Percentiles rank a stretch among this genome's conserved stretches.
These are phyloP conservation scores for Cinclus cinclus DNA, from an alignment of 2,113 vertebrate species.

Conservation along the genomic window DNA sequence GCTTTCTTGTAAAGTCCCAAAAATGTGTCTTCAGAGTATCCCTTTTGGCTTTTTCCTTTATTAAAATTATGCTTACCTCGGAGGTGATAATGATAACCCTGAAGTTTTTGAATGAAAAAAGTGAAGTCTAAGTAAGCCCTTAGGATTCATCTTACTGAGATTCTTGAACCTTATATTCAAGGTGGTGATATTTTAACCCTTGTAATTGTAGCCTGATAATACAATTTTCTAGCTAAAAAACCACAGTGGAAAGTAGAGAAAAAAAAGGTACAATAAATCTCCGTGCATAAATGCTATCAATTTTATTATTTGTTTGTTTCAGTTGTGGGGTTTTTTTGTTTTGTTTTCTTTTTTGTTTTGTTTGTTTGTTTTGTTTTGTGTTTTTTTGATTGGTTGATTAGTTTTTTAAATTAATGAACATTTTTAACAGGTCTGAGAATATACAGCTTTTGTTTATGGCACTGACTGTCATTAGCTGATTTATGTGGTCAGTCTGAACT, in stretches of 20 bases:
- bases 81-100: neutral
- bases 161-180: neutral
- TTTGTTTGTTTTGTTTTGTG: no score
- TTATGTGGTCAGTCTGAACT: neutral
- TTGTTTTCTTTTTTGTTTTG: neutral
- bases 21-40: neutral
- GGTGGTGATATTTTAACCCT: neutral
- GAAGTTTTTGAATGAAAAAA: neutral
- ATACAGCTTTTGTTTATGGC: neutral
- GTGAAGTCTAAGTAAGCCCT: neutral
- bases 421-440: neutral
- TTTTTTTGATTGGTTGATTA: neutral
- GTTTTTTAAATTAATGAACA: neutral
- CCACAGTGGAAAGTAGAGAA: neutral
- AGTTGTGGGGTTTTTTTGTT: fast-evolving
- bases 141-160: neutral
- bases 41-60: neutral
- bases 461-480: neutral
- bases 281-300: neutral
- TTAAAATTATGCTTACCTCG: constrained; percentile 12
- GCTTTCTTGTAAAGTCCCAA: neutral
- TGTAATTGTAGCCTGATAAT: neutral
- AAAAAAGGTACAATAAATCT: neutral
- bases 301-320: neutral
- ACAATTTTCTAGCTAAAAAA: neutral